Evolutionary conservation across 2,797 vertebrate species (phyloP).

Genomic region (Stomatorhinus walkeri): DNA sequence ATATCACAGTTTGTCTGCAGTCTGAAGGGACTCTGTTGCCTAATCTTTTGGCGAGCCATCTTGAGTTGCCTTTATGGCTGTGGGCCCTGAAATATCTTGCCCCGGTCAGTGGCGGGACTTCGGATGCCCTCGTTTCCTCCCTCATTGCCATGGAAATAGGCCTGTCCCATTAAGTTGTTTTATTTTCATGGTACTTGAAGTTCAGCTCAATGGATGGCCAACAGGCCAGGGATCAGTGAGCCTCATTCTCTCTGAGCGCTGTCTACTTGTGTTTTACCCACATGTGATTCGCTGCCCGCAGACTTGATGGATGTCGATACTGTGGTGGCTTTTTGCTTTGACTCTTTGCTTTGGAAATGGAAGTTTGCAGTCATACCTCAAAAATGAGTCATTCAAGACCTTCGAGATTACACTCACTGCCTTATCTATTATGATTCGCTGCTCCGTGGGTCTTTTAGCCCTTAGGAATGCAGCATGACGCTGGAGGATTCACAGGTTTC

Average conservation of each 20-base stretch:
- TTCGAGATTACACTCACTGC: background rate
- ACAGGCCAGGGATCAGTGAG: background rate
- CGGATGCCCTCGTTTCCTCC: background rate
- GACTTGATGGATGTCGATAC: background rate
- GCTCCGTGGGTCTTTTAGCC: background rate
- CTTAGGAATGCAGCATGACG: background rate
- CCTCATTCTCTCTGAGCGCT: background rate
- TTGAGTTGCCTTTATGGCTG: slow-evolving; percentile 7
- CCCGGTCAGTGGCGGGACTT: background rate
- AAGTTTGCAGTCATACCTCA: background rate
- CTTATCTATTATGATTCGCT: background rate
- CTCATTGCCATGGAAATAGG: slow-evolving; percentile 15
- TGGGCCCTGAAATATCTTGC: slow-evolving; percentile 9
- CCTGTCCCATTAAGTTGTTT: slow-evolving; percentile 4
- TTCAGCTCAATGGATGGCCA: background rate
- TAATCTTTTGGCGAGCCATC: background rate
- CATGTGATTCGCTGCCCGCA: background rate
- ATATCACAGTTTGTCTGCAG: background rate
- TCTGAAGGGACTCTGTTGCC: background rate
- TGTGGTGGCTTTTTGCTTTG: background rate
- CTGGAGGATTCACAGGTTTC: background rate
- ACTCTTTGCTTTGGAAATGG: background rate
- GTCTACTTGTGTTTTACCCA: background rate
- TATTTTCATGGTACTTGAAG: slow-evolving; percentile 4
- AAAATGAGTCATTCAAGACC: background rate